phyloP scores from a whole-genome alignment of 2,797 vertebrate species.

The Thalassophryne amazonica region DNA sequence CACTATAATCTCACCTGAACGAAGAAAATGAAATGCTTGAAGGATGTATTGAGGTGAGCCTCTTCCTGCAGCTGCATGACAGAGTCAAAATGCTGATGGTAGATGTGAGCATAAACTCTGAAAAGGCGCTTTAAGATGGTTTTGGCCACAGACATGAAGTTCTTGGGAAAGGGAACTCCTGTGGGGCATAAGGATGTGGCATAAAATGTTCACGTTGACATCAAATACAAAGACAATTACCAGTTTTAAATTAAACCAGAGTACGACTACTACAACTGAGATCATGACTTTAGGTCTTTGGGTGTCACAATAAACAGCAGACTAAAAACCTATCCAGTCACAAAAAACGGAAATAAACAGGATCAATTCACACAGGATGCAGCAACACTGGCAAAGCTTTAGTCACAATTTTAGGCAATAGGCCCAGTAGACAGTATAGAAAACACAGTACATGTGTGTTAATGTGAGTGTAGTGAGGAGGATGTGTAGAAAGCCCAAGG shows the following conservation, averaged over 20 bases:
- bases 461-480: too few species aligned
- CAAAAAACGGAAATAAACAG: too few species aligned
- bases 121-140: slow-evolving; percentile 96
- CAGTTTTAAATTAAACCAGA: background rate
- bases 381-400: too few species aligned
- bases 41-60: slow-evolving; percentile 97
- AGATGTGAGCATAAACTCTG: slow-evolving; percentile 95
- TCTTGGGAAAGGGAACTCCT: slow-evolving; percentile 96
- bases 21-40: slow-evolving; percentile 99
- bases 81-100: slow-evolving; percentile 96
- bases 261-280: too few species aligned
- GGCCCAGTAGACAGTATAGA: too few species aligned
- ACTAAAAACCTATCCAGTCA: too few species aligned
- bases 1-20: slow-evolving; percentile 83
- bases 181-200: slow-evolving; percentile 14
- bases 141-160: slow-evolving; percentile 98
- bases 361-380: too few species aligned
- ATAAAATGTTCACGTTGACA: slow-evolving; percentile 17
- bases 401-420: too few species aligned
- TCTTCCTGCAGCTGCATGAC: slow-evolving; percentile 97
- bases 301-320: too few species aligned
- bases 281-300: too few species aligned
- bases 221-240: background rate
- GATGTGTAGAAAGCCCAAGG: too few species aligned
- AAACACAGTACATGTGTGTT: too few species aligned